A percentile compares a stretch with the other conserved stretches of the same genome.
phyloP scores from a whole-genome alignment of 2,888 invertebrate genomes.

The Acleris cristana region DNA sequence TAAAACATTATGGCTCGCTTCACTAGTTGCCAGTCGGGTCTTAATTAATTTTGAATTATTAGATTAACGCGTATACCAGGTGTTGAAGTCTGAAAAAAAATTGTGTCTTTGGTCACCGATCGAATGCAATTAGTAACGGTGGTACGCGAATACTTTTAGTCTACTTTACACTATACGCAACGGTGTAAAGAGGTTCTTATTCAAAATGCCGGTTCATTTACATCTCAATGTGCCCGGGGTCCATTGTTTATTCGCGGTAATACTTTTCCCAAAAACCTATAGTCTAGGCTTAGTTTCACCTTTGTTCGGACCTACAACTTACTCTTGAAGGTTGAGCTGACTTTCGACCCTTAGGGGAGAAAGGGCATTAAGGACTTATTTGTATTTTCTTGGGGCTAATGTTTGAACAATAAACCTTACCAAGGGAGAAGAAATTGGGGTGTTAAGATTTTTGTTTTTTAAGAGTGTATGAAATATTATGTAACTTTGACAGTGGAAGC shows the following conservation, averaged over 20 bases:
- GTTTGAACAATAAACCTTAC: not conserved
- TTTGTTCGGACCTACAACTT: constrained; percentile 31
- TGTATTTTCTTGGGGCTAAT: not conserved
- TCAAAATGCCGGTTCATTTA: constrained; percentile 28
- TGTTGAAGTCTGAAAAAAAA: too few species aligned
- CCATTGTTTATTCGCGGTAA: constrained; percentile 34
- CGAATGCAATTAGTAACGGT: too few species aligned
- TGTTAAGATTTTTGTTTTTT: too few species aligned
- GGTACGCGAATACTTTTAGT: too few species aligned
- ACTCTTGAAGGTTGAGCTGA: constrained; percentile 20
- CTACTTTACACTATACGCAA: not conserved
- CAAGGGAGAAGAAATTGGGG: not conserved
- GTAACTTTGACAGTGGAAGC: too few species aligned
- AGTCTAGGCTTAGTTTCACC: constrained; percentile 24
- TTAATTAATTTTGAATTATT: too few species aligned
- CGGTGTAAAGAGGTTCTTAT: constrained; percentile 22
- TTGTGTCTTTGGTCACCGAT: too few species aligned
- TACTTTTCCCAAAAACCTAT: constrained; percentile 37
- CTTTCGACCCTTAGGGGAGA: constrained; percentile 1
- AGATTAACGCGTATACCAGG: too few species aligned
- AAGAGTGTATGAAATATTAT: too few species aligned
- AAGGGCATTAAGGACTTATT: not conserved
- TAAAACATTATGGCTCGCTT: too few species aligned
- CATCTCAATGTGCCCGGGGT: constrained; percentile 28
- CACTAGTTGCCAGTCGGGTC: too few species aligned